Percentiles rank a stretch among this genome's conserved stretches.
Evolutionary conservation across 1,140 invertebrate species (phyloP).

Genomic region (Heterodera carotae): DNA sequence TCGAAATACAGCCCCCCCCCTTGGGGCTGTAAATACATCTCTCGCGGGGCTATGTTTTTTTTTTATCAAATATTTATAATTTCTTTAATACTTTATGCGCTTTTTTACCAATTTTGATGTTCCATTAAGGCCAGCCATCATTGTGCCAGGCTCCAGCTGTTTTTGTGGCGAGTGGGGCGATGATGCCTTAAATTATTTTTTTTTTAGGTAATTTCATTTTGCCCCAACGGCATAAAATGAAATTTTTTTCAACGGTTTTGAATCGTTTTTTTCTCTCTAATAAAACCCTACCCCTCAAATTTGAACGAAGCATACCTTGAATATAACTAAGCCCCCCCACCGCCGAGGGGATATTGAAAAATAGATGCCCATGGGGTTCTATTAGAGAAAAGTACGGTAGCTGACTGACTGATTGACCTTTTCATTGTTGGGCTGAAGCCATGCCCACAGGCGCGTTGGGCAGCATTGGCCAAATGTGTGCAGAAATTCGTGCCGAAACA

Average conservation of each 20-base stretch:
- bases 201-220: neutral
- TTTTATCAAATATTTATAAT: neutral
- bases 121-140: neutral
- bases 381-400: too few relatives aligned
- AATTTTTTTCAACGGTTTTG: neutral
- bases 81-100: neutral
- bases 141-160: neutral
- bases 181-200: neutral
- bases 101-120: slow-evolving; percentile 3
- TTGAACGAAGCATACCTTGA: neutral
- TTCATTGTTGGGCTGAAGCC: slow-evolving; percentile 1
- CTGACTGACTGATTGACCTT: neutral
- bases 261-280: neutral
- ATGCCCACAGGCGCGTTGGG: neutral
- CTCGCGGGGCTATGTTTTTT: neutral
- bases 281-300: neutral
- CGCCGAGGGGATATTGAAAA: too few relatives aligned
- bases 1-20: too few relatives aligned
- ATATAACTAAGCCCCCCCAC: neutral
- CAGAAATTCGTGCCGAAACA: slow-evolving; percentile 51
- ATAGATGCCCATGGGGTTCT: too few relatives aligned
- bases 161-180: neutral
- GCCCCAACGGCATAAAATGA: too few relatives aligned
- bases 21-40: too few relatives aligned
- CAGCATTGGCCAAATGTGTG: slow-evolving; percentile 35